phyloP scores from a whole-genome alignment of 2,797 vertebrate genomes.

The Chiroxiphia lanceolata region DNA sequence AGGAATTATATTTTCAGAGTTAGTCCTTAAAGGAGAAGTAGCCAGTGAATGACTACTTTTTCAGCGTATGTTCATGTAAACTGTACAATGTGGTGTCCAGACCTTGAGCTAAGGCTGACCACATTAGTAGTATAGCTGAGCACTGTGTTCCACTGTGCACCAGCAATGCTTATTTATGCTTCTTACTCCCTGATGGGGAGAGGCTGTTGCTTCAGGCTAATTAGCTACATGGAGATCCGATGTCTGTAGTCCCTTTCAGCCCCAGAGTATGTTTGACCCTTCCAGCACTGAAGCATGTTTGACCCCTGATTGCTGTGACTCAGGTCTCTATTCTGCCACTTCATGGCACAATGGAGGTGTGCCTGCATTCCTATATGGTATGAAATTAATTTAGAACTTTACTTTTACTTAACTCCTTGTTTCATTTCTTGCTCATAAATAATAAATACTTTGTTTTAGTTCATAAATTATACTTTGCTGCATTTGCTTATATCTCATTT shows the following conservation, averaged over 20 bases:
- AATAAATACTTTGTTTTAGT: not conserved
- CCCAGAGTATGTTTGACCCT: not conserved
- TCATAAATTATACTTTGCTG: not conserved
- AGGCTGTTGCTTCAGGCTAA: not conserved
- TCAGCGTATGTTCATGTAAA: not conserved
- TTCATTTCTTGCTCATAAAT: not conserved
- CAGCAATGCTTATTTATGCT: not conserved
- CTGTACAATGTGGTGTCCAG: fast-evolving
- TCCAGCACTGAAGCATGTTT: not conserved
- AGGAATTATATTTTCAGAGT: not conserved
- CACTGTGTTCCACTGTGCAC: not conserved
- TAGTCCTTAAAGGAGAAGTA: not conserved
- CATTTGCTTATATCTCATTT: not conserved
- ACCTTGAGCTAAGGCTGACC: not conserved
- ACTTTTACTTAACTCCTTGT: not conserved
- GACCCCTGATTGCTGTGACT: not conserved
- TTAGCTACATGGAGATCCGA: not conserved
- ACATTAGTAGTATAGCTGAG: not conserved
- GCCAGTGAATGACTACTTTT: not conserved
- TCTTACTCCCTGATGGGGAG: not conserved
- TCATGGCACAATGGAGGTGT: not conserved
- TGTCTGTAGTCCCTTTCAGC: not conserved
- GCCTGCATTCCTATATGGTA: not conserved
- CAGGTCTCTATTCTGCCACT: not conserved
- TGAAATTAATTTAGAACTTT: not conserved